Evolutionary conservation across 2,797 vertebrate species (phyloP), one percentile per base, ranked within the genome.

Genomic region (Typhlichthys subterraneus): DNA sequence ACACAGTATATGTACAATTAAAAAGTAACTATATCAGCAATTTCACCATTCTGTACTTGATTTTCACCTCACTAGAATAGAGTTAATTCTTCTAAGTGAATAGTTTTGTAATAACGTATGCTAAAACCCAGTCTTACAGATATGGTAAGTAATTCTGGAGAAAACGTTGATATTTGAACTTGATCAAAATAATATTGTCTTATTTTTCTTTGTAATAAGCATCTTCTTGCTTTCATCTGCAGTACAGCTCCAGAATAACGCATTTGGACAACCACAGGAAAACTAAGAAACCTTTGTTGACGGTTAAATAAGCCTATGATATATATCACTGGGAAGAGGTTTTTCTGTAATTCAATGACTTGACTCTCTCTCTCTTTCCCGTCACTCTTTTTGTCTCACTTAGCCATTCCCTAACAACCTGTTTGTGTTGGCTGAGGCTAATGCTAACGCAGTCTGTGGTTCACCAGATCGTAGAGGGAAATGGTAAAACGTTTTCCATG

Each of bases 261-360:
- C 38, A 19, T 58, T 45, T 11, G 14, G 55, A 19, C 42, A 52
- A 31, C 63, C 42, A 12, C 59, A 64, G 60, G 57, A 71, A 54
- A 68, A 53, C 45, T 63, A 6, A 51, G 23, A 17, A 42, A 45
- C 0, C 13, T 15, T 12, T 48, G 69, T 51, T 61, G 60, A 71
- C 61, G 59, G 68, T 59, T 64, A 59, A 59, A 62, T 59, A 61
- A 65, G 66, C 54, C 12, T 3, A 53, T 67, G 66, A 77, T 59
- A 66, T 48, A 42, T 42, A 72, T 53, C 13, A 10, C 50, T 19
- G 14, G 13, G 58, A 64, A 50, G 11, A 56, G 38, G 3, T 15
- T 12, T 17, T 53, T 23, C 9, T 58, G 19, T 69, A 15, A 4
- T 69, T 63, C 63, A 14, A 19, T 31, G 48, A 49, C 50, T 3